Percentiles rank a stretch among this genome's conserved stretches.
Evolutionary conservation across 1,140 invertebrate species (phyloP).

Genomic region (Cepaea nemoralis): DNA sequence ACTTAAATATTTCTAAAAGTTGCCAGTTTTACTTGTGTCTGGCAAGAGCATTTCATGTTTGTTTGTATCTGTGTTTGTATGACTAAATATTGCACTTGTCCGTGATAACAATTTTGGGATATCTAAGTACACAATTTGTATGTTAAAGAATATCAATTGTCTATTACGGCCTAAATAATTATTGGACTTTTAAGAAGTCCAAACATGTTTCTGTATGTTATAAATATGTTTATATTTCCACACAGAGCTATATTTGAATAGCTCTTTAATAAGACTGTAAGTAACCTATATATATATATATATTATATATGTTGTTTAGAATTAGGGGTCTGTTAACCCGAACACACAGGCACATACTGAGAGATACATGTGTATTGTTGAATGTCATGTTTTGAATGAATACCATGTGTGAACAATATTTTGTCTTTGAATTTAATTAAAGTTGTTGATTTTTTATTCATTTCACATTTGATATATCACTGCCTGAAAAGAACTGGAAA

Average conservation of each 20-base stretch:
- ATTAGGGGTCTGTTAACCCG: no score
- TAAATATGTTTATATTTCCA: background rate
- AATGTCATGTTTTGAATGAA: background rate
- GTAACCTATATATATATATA: no score
- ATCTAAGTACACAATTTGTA: background rate
- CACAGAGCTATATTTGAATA: background rate
- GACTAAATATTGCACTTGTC: background rate
- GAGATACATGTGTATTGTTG: background rate
- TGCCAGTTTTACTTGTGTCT: no score
- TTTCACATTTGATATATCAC: background rate
- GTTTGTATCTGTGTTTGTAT: no score
- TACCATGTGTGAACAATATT: background rate
- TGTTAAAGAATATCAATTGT: background rate
- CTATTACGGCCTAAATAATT: no score
- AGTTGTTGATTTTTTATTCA: background rate
- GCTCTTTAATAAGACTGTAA: background rate
- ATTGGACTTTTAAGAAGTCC: no score
- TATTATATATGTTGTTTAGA: no score
- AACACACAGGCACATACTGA: no score
- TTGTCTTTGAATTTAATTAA: background rate
- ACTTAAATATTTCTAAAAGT: no score
- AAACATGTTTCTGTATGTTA: background rate
- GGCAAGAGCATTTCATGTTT: no score
- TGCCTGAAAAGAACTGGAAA: background rate
- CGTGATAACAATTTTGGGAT: background rate